phyloP scores from a whole-genome alignment of 2,113 vertebrate species.

The Lophura nycthemera region DNA sequence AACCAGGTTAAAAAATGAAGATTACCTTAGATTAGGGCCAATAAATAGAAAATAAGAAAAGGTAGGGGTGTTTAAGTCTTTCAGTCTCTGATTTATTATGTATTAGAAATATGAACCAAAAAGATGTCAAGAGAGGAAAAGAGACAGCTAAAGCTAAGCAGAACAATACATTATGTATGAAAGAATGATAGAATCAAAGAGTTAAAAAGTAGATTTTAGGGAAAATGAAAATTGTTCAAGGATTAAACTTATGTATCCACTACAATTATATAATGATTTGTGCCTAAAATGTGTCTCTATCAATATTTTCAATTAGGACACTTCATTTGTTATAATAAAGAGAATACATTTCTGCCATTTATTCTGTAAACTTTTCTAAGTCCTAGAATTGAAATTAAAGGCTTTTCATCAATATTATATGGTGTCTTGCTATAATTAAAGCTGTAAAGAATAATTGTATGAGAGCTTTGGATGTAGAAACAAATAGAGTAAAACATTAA shows the following conservation, averaged over 20 bases:
- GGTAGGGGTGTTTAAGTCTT: background rate
- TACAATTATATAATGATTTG: background rate
- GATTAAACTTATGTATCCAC: background rate
- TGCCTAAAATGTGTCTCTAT: slow-evolving; percentile 2
- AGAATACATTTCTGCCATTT: slow-evolving; percentile 24
- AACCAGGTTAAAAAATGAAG: background rate
- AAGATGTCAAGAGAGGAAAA: background rate
- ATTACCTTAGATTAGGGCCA: background rate
- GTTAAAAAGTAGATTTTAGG: background rate
- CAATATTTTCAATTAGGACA: slow-evolving; percentile 57
- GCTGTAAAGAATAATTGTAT: slow-evolving; percentile 65
- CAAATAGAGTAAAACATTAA: slow-evolving; percentile 24
- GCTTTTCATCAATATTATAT: slow-evolving; percentile 25
- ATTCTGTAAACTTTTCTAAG: slow-evolving; percentile 23
- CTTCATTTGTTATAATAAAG: slow-evolving; percentile 44
- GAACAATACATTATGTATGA: background rate
- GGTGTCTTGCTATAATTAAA: slow-evolving; percentile 60
- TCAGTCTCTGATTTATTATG: background rate
- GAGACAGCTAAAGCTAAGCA: background rate
- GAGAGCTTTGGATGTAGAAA: background rate
- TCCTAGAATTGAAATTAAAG: slow-evolving; percentile 55
- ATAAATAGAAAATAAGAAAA: background rate
- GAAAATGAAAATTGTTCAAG: background rate
- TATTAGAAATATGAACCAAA: background rate
- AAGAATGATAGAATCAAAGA: background rate